Conservation (phyloP, 1,140 invertebrate species). For the Coenobita brevimanus region DNA sequence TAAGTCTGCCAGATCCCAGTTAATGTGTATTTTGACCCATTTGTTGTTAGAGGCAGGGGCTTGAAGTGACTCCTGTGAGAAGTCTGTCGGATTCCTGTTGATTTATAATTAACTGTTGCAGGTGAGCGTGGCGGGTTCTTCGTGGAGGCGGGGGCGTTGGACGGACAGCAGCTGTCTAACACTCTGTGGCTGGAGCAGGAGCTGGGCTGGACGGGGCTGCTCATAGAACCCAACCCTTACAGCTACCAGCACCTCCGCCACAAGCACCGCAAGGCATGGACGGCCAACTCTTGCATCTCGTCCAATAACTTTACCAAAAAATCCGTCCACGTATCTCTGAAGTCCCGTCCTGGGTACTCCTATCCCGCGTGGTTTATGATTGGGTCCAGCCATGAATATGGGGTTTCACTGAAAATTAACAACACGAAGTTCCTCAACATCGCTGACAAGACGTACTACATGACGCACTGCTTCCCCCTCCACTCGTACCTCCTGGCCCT, state of each 20-base stretch:
- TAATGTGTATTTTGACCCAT: too few species aligned
- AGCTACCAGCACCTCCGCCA: neutral
- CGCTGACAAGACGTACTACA: neutral
- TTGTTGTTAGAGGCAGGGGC: too few species aligned
- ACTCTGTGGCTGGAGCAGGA: slow-evolving; percentile 8
- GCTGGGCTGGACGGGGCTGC: neutral
- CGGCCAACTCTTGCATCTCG: neutral
- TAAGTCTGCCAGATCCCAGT: too few species aligned
- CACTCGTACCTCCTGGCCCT: neutral
- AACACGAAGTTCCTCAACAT: neutral
- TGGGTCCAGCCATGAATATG: neutral
- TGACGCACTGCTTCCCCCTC: neutral
- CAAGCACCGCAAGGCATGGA: neutral
- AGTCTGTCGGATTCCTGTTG: too few species aligned
- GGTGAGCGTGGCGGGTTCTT: neutral
- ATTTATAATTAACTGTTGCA: too few species aligned
- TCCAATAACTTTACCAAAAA: neutral
- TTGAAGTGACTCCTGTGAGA: too few species aligned
- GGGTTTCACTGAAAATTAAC: neutral
- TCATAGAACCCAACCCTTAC: neutral
- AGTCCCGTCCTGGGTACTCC: neutral
- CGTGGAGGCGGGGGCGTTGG: too few species aligned
- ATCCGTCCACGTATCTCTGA: neutral
- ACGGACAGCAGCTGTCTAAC: slow-evolving; percentile 5
- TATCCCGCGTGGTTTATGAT: neutral